Evolutionary conservation across 2,888 invertebrate genomes (phyloP).

Genomic region (Microctonus brassicae): DNA sequence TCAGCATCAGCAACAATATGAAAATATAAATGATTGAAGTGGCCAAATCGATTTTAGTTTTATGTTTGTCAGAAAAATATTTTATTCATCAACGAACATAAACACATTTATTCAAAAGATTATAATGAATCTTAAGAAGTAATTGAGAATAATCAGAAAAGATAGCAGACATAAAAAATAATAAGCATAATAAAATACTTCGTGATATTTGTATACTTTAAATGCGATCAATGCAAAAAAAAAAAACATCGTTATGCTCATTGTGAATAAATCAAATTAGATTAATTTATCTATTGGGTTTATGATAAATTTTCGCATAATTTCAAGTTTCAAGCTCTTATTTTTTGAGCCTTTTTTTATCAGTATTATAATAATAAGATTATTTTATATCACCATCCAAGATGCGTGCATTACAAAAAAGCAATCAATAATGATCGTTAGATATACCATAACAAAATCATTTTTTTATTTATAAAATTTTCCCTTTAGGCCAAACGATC

Average conservation of each 20-base stretch:
- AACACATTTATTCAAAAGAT: neutral
- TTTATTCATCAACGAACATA: conserved; percentile 25
- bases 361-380: neutral
- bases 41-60: conserved; percentile 58
- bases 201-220: neutral
- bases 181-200: conserved; percentile 8
- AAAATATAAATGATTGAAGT: conserved; percentile 56
- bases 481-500: neutral
- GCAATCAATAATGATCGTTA: neutral
- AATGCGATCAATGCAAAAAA: neutral
- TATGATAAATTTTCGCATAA: neutral
- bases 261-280: conserved; percentile 6
- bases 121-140: neutral
- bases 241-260: neutral
- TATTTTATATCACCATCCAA: neutral
- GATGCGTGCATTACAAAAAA: neutral
- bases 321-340: neutral
- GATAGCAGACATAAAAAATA: neutral
- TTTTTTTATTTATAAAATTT: neutral
- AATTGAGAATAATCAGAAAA: neutral
- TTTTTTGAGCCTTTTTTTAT: neutral
- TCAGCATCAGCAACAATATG: conserved; percentile 48
- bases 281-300: neutral
- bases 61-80: conserved; percentile 24
- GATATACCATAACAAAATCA: neutral